Base-by-base conservation (phyloP, 2,113 vertebrate species). In the Callorhinus ursinus region DNA sequence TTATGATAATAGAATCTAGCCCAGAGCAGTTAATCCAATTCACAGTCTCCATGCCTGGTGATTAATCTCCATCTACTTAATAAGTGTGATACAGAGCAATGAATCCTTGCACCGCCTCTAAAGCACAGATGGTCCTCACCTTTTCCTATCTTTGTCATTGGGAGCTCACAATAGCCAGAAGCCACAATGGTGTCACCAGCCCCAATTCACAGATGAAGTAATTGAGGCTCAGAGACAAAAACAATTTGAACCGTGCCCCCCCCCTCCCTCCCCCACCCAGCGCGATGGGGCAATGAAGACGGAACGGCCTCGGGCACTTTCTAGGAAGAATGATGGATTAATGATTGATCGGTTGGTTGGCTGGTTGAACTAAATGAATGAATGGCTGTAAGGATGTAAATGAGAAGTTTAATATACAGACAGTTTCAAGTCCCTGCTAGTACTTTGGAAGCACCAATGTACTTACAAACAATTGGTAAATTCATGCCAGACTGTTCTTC, bases 251-350 rank as follows among this genome's bases (percentile, higher is more conserved):
- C 39, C 16, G n/a, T 7, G 0, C 18, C 26, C 15, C 16, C 16
- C 63, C 1, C 53, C 2, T 5, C 19, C 71, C 18, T 0, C 9
- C 69, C 9, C 21, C 2, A 0, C 0, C 16, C 2, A 5, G 0
- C 0, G 15, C 19, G 28, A 31, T 4, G 2, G 51, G 31, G 61
- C 15, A 67, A 33, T 1, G 67, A 57, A 63, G 63, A 53, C 0
- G 55, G 2, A 28, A 36, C 2, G 72, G 24, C 61, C 53, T 2
- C 0, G 0, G 39, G 16, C 31, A 3, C 36, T 51, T 14, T 21
- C 84, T 39, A 28, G 55, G 49, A 69, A 59, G 42, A 33, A 12
- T 2, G 33, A 33, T 7, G 13, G 0, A 46, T 18, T 77, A 57
- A 24, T 16, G 15, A 83, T 11, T 13, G 51, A 57, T 1, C 6